Percentiles rank a stretch among this genome's conserved stretches.
Evolutionary conservation across 30 jellyfish, hydroid and myxozoan species (phyloP).

Genomic region (Aurelia coerulea): DNA sequence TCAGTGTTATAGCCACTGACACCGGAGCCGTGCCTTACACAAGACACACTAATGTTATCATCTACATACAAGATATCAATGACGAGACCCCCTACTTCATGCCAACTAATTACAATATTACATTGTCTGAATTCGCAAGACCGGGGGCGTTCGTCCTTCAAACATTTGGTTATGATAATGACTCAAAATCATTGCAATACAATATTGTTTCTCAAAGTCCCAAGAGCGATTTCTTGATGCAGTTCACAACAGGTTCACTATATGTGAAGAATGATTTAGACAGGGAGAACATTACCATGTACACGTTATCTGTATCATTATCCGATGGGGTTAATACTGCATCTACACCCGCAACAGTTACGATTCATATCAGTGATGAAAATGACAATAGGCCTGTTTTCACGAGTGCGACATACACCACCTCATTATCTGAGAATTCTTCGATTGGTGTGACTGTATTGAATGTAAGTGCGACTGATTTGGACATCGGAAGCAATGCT

Average conservation of each 20-base stretch:
- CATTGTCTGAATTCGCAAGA: constrained; percentile 55
- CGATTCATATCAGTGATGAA: constrained; percentile 63
- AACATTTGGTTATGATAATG: constrained; percentile 59
- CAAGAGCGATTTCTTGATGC: constrained; percentile 37
- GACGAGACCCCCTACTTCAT: constrained; percentile 75
- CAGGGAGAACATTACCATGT: constrained; percentile 65
- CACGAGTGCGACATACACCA: constrained; percentile 21
- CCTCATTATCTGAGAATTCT: constrained; percentile 47
- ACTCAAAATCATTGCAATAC: constrained; percentile 39
- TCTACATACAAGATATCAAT: constrained; percentile 62
- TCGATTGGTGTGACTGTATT: constrained; percentile 36
- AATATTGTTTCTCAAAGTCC: constrained; percentile 42
- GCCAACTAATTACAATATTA: constrained; percentile 42
- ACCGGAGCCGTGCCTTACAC: constrained; percentile 70
- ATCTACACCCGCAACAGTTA: constrained; percentile 51
- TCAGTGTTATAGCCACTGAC: constrained; percentile 88
- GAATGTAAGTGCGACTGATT: constrained; percentile 72
- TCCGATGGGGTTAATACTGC: constrained; percentile 81
- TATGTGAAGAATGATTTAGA: constrained; percentile 52
- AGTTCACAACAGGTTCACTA: constrained; percentile 52
- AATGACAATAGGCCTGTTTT: constrained; percentile 92
- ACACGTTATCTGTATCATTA: constrained; percentile 41
- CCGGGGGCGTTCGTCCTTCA: constrained; percentile 62
- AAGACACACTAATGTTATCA: constrained; percentile 69
- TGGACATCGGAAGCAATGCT: constrained; percentile 74